phyloP scores from a whole-genome alignment of 2,797 vertebrate species.

The Centroberyx gerrardi region DNA sequence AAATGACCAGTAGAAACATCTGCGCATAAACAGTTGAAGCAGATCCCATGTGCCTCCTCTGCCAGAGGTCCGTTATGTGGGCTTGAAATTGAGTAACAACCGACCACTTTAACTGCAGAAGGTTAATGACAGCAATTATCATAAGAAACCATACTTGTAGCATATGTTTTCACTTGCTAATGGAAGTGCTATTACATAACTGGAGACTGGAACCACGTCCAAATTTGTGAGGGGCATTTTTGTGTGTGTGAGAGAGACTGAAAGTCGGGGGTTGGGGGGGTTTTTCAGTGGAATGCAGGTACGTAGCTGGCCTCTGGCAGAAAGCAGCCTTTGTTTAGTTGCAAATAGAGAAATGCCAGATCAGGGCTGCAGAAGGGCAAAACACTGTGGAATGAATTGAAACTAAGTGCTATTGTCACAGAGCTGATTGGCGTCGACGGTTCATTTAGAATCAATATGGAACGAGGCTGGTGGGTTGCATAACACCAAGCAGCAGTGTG shows the following conservation, averaged over 20 bases:
- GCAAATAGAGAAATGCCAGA: constrained; percentile 47
- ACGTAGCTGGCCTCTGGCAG: constrained; percentile 49
- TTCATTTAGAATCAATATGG: constrained; percentile 56
- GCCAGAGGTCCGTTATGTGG: background rate
- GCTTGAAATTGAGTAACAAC: constrained; percentile 33
- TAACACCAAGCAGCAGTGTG: constrained; percentile 52
- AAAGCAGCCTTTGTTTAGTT: constrained; percentile 58
- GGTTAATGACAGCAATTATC: constrained; percentile 30
- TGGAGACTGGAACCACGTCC: constrained; percentile 28
- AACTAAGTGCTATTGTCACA: constrained; percentile 51
- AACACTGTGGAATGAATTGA: constrained; percentile 32
- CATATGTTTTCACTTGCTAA: constrained; percentile 60
- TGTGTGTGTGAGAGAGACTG: constrained; percentile 14
- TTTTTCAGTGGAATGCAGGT: constrained; percentile 69
- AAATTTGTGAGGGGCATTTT: constrained; percentile 16
- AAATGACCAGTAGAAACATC: background rate
- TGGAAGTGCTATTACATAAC: constrained; percentile 58
- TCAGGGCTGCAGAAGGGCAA: constrained; percentile 24
- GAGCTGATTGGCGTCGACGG: constrained; percentile 51
- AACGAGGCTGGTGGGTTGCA: constrained; percentile 51
- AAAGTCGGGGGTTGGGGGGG: constrained; percentile 15
- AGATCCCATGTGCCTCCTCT: background rate
- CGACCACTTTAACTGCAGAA: background rate
- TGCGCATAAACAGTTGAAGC: background rate
- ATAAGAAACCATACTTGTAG: constrained; percentile 20